Evolutionary conservation across 2,888 invertebrate species (phyloP).

Genomic region (Drosophila rellima): DNA sequence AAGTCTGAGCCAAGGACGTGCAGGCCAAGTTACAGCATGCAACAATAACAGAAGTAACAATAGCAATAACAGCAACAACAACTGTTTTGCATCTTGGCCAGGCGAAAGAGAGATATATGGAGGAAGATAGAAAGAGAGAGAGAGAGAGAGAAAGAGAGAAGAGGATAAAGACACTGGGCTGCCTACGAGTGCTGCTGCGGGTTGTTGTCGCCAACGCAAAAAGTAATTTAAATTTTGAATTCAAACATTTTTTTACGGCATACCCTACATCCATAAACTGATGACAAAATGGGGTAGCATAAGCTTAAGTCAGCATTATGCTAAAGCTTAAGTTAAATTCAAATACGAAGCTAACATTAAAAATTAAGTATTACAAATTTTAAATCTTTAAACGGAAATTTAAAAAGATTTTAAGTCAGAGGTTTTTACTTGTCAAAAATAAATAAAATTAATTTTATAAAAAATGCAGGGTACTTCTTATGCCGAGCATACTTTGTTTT

Average conservation of each 20-base stretch:
- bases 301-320: not conserved
- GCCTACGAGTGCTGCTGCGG: slow-evolving; percentile 11
- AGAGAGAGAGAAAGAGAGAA: not conserved
- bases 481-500: too few relatives aligned
- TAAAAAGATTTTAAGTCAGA: not conserved
- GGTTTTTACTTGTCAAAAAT: too few relatives aligned
- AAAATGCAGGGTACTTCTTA: not conserved
- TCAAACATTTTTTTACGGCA: slow-evolving; percentile 14
- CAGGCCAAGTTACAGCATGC: slow-evolving; percentile 34
- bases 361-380: not conserved
- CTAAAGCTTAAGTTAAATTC: too few relatives aligned
- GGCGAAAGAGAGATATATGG: not conserved
- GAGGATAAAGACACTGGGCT: not conserved
- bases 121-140: not conserved
- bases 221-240: slow-evolving; percentile 48
- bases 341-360: too few relatives aligned
- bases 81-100: slow-evolving; percentile 57
- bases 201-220: slow-evolving; percentile 36
- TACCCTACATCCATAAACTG: slow-evolving; percentile 8
- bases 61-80: slow-evolving; percentile 39
- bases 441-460: not conserved
- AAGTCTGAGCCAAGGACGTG: slow-evolving; percentile 32
- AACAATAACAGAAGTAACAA: slow-evolving; percentile 30
- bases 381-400: not conserved
- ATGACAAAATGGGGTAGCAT: not conserved